These are phyloP conservation scores for Silurus lanzhouensis DNA, from an alignment of 2,797 vertebrate species.

Conservation along the genomic window DNA sequence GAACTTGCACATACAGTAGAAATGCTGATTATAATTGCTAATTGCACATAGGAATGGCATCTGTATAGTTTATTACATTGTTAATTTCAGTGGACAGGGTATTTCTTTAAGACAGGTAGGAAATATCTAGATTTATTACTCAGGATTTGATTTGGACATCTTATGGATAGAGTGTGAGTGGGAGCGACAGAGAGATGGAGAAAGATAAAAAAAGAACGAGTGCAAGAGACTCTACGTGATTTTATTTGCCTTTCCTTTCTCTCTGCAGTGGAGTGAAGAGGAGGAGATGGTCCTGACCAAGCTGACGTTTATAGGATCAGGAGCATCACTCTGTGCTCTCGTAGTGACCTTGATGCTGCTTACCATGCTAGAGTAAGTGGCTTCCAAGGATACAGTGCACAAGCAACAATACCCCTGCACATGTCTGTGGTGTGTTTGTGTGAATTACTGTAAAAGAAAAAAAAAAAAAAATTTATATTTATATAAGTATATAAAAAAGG, in stretches of 20 bases:
- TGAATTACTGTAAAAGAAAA: no score
- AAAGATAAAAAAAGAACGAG: background rate
- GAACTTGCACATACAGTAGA: background rate
- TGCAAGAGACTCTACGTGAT: background rate
- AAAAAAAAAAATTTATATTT: no score
- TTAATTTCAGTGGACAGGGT: background rate
- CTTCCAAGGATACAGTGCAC: conserved; percentile 41
- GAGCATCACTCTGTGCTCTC: conserved; percentile 80
- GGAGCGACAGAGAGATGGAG: background rate
- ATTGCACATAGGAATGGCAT: background rate
- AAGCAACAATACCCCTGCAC: conserved; percentile 20
- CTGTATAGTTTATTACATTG: no score
- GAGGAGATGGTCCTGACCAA: conserved; percentile 78
- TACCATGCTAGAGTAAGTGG: conserved; percentile 81
- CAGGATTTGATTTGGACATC: background rate
- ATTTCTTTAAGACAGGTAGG: background rate
- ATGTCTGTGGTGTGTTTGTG: conserved; percentile 9
- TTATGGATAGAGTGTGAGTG: background rate
- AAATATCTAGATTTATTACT: background rate
- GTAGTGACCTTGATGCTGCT: conserved; percentile 83
- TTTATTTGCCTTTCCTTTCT: conserved; percentile 34
- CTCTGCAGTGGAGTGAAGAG: conserved; percentile 73
- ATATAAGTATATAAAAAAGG: no score
- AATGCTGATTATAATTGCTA: no score
- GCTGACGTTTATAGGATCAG: conserved; percentile 81